Percentiles rank a stretch among this genome's conserved stretches.
These are phyloP conservation scores for Actinia tenebrosa DNA, from an alignment of 64 coral and sea anemone species.

Conservation along the genomic window DNA sequence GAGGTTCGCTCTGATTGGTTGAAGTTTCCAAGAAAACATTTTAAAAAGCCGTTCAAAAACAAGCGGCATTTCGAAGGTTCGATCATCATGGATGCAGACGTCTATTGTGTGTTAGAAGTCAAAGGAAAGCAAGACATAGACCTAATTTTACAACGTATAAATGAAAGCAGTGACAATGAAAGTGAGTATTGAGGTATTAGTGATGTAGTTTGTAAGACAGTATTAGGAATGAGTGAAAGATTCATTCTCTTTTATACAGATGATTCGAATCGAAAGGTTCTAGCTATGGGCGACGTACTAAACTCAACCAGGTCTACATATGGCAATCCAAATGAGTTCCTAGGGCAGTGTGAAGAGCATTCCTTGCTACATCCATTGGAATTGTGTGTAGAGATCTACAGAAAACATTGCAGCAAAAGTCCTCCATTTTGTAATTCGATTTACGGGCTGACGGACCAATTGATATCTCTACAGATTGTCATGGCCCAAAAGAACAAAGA, in stretches of 20 bases:
- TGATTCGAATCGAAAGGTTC: background rate
- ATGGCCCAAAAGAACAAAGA: conserved; percentile 59
- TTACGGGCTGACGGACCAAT: conserved; percentile 48
- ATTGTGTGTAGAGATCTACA: conserved; percentile 40
- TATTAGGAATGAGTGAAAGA: background rate
- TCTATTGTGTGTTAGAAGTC: background rate
- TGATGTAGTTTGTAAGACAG: too few species aligned
- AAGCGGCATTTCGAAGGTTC: background rate
- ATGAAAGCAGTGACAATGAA: background rate
- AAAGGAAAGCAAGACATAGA: background rate
- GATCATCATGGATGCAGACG: background rate
- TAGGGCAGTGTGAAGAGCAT: background rate
- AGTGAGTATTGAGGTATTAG: background rate
- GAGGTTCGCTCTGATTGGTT: conserved; percentile 5
- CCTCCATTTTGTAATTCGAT: conserved; percentile 56
- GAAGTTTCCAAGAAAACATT: background rate
- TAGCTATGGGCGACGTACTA: background rate
- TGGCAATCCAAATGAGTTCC: background rate
- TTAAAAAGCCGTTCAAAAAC: background rate
- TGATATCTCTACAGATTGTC: conserved; percentile 52
- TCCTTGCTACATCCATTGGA: conserved; percentile 21
- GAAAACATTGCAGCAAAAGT: conserved; percentile 36
- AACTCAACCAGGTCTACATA: background rate
- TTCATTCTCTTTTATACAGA: background rate
- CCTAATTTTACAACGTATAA: background rate